Conservation (phyloP, 2,113 vertebrate species). For the human region GRCh38 chr5:82773001-82773500, state of each 20-base stretch:
- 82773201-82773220: not conserved
- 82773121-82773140: not conserved
- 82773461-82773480: not conserved
- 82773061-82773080: not conserved
- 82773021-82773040: not conserved
- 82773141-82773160: not conserved
- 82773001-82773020: not conserved
- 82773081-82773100: not conserved
- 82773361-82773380: not conserved
- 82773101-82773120: not conserved
- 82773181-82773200: not conserved
- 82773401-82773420: not conserved
- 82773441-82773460: not conserved
- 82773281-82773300: not conserved
- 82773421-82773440: not conserved
- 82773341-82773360: not conserved
- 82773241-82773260: not conserved
- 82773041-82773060: not conserved
- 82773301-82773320: not conserved
- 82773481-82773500: not conserved
- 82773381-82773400: not conserved
- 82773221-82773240: not conserved
- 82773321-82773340: not conserved
- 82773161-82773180: not conserved
- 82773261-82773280: not conserved